Evolutionary conservation across 2,797 vertebrate species (phyloP).

Genomic region (Emydoidea blandingii): DNA sequence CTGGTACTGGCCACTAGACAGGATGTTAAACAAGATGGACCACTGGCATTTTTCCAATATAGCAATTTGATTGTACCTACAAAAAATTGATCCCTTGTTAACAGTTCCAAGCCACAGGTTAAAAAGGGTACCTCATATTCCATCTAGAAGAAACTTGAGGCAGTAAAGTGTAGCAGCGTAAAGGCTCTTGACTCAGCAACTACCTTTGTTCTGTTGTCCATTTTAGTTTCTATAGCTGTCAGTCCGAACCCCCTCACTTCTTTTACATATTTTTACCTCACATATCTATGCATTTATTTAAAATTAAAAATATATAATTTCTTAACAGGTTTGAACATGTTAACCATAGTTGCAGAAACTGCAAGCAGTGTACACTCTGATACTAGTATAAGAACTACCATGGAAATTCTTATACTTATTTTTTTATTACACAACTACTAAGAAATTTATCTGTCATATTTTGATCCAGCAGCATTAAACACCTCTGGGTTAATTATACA

Average conservation of each 20-base stretch:
- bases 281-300: neutral
- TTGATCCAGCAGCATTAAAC: neutral
- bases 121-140: neutral
- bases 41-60: slow-evolving; percentile 9
- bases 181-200: neutral
- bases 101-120: neutral
- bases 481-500: neutral
- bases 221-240: neutral
- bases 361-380: neutral
- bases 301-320: neutral
- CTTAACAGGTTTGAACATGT: neutral
- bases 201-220: neutral
- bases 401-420: neutral
- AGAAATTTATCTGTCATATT: fast-evolving
- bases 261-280: neutral
- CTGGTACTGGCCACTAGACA: neutral
- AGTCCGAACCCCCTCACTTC: neutral
- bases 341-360: neutral
- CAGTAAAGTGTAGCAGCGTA: neutral
- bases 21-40: neutral
- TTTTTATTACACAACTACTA: neutral
- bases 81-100: neutral
- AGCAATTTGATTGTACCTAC: neutral
- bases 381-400: neutral
- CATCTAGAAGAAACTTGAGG: fast-evolving